Evolutionary conservation across 2,113 vertebrate species (phyloP).

Genomic region (Paralichthys olivaceus): DNA sequence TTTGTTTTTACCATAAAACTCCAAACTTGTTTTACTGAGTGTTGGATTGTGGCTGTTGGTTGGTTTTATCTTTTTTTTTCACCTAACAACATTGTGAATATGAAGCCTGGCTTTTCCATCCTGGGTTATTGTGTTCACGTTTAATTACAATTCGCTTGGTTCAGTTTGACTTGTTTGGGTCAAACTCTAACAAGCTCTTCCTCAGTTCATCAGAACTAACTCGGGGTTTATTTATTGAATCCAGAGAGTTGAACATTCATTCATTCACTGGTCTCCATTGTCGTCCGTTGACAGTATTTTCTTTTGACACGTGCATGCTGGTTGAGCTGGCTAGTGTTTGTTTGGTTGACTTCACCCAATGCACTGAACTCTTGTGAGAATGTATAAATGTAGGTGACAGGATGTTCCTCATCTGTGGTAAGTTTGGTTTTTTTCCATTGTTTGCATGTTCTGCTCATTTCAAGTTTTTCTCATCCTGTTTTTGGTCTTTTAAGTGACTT

Average conservation of each 20-base stretch:
- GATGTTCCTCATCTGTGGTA: slow-evolving; percentile 66
- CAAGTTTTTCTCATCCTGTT: slow-evolving; percentile 27
- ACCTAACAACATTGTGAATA: slow-evolving; percentile 57
- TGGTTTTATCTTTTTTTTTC: slow-evolving; percentile 28
- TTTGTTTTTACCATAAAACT: slow-evolving; percentile 65
- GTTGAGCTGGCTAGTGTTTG: slow-evolving; percentile 88
- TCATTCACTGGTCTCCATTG: slow-evolving; percentile 63
- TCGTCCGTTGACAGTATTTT: slow-evolving; percentile 36
- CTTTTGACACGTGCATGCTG: slow-evolving; percentile 88
- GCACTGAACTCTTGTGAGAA: slow-evolving; percentile 51
- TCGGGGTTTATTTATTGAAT: no score
- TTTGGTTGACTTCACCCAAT: slow-evolving; percentile 56
- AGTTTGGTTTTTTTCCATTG: slow-evolving; percentile 54
- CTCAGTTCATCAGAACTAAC: neutral
- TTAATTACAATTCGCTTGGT: slow-evolving; percentile 17
- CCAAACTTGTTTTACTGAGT: slow-evolving; percentile 23
- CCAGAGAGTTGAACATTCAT: neutral
- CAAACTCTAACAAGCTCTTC: neutral
- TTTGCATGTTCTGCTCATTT: slow-evolving; percentile 50
- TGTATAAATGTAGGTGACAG: slow-evolving; percentile 49
- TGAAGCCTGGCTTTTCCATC: neutral
- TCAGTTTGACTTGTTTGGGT: slow-evolving; percentile 20
- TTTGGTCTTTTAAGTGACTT: neutral
- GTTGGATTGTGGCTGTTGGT: slow-evolving; percentile 46
- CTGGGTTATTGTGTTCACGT: neutral